Evolutionary conservation across 2,797 vertebrate genomes (phyloP), one percentile per base, ranked within the genome.

Genomic region (Sebastes oblongus): DNA sequence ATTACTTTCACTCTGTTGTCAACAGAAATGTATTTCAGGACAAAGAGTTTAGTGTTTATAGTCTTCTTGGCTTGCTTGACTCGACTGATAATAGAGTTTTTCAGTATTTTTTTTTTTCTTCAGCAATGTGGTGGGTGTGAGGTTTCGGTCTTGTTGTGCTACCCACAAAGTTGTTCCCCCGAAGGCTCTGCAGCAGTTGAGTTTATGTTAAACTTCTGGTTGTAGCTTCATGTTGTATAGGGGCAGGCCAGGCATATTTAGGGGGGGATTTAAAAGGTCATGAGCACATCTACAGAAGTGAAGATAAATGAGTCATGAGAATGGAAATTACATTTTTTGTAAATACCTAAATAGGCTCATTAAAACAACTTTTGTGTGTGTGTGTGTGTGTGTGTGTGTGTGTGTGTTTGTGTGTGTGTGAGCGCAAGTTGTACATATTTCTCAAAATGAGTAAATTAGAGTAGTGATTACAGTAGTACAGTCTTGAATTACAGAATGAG

Each of bases 111-210:
- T 22, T 14, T 39, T 39, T 39, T 39, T 14, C 18, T 52, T 20
- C 22, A 66, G 24, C 8, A 36, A 1, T 27, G 59, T 56, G 29
- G 39, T 80, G 46, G 74, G 52, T n/a, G 54, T 72, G 42, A 78
- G 50, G 62, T 72, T 77, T 72, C 61, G 27, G 59, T 68, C 30
- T 30, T 72, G 36, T 56, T 54, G 74, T 78, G 22, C 32, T 52
- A 55, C 18, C n/a, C 75, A 52, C 68, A 4, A 29, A 2, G 4
- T 4, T 66, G 5, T 75, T 67, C 50, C 46, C 16, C 27, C 52
- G 34, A 58, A 27, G 8, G 2, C 29, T 42, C 8, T 29, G 5
- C 36, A 3, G 13, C 10, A 61, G 1, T 54, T 34, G 4, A 46
- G 30, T 72, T 36, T 32, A n/a, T 46, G 58, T 18, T 22, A 25